Base-by-base conservation (phyloP, 2,113 vertebrate species). In the Sminthopsis crassicaudata region DNA sequence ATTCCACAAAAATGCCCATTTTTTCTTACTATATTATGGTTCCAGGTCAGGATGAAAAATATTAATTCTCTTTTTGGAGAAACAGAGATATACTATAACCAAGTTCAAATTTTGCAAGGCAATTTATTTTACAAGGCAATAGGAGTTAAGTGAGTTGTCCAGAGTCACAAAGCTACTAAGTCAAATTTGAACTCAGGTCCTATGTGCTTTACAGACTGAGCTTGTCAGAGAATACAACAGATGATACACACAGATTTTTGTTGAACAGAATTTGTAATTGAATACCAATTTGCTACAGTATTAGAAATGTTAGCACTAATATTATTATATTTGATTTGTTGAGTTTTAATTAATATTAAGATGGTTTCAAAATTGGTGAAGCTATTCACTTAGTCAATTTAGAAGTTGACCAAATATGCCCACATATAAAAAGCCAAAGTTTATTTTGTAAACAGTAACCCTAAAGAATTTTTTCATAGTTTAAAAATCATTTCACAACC, bases 241-340 rank as follows among this genome's bases (percentile, higher is more conserved):
- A 89, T 8, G 4, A 0, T 42, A 89, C 46, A 93, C n/a, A 92
- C 26, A 96, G 48, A 54, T 51, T 0, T 95, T 92, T 95, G 60
- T 95, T 27, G 96, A 96, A 53, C 51, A 36, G 90, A 95, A 19
- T 55, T 92, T 94, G 42, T 92, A 96, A 42, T 96, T 96, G 96
- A 53, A 91, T 94, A 92, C 55, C 0, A 1, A 3, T 92, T 53
- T 95, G 48, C 90, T 50, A 91, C 94, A 95, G 51, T 96, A 50
- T 36, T 30, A 96, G 92, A 91, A 48, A 11, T 42, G 95, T 97
- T 96, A 90, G 24, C 67, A 95, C 27, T 95, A 19, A 16, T 36
- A 97, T 91, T n/a, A 25, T 92, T 95, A 48, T 52, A 46, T 95
- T 96, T 94, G 57, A 42, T 42, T 22, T 22, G 5, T 42, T 76